phyloP scores from a whole-genome alignment of 2,888 invertebrate genomes.

The Tipula vernalis region DNA sequence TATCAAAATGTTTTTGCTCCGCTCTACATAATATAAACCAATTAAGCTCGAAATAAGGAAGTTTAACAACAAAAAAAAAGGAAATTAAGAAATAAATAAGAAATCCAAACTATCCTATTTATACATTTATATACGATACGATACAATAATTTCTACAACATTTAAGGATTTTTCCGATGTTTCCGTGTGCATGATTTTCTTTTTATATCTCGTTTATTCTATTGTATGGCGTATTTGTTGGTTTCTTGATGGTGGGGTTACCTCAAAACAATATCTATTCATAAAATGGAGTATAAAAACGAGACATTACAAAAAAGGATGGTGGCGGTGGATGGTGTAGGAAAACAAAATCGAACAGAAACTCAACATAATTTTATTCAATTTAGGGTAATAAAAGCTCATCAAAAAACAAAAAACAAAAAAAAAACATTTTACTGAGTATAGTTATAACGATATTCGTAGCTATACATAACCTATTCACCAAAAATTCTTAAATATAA shows the following conservation, averaged over 20 bases:
- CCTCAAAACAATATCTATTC: background rate
- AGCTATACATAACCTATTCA: background rate
- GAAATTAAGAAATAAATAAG: background rate
- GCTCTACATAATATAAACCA: background rate
- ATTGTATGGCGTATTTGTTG: background rate
- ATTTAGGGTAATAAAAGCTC: background rate
- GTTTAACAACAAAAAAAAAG: background rate
- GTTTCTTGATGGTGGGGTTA: background rate
- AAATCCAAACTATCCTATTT: background rate
- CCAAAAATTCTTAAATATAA: background rate
- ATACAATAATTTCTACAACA: background rate
- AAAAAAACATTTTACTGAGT: background rate
- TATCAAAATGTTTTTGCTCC: background rate
- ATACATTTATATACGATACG: background rate
- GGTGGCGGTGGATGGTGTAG: background rate
- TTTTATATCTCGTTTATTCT: background rate
- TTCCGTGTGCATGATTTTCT: background rate
- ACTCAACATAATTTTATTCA: background rate
- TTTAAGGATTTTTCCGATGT: background rate
- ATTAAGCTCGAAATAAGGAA: background rate
- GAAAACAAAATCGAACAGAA: background rate
- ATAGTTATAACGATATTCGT: background rate
- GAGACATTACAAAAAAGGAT: background rate
- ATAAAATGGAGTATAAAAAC: no score
- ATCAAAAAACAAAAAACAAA: background rate